Evolutionary conservation across 2,797 vertebrate species (phyloP), one percentile per base, ranked within the genome.

Genomic region (Loris lydekkerianus): DNA sequence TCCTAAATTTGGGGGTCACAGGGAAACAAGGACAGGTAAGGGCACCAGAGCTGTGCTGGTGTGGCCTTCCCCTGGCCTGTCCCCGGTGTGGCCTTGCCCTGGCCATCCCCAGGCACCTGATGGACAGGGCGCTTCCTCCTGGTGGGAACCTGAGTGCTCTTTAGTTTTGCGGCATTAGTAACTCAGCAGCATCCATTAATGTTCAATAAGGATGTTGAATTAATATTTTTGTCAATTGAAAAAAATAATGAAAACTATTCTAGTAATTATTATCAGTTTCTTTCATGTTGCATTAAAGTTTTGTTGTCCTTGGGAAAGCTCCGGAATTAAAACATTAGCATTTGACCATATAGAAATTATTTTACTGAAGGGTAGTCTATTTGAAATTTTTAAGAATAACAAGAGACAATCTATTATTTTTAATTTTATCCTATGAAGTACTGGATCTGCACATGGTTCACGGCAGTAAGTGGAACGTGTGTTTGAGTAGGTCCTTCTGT

Each of bases 271-370:
- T 98, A 96, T 95, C 94, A 84, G 95, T 98, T 98, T 96, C 46
- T 97, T 98, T 98, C 97, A 98, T 98, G 98, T 98, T 99, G 98
- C 98, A 98, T 99, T 98, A 97, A 98, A 98, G 98, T 98, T 98
- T 98, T 98, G 97, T 98, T 98, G 98, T 98, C 98, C 98, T 98
- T 99, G 89, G 98, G 92, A 98, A 98, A 97, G 81, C 97, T 95
- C 97, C 97, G 98, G 93, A 98, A 98, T 98, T 97, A 98, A 98
- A 98, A 98, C 98, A 98, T 98, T 98, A 98, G 98, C 98, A 99
- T 98, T 98, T 98, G 98, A 98, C 96, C 40, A 91, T 29, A 82
- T 90, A 21, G 70, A 78, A 95, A 86, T 85, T 88, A 88, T 94
- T 85, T 93, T 78, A 92, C 60, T 86, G 69, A 93, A 72, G n/a